A percentile compares a stretch with the other conserved stretches of the same genome.
phyloP scores from a whole-genome alignment of 1,140 invertebrate species.

The Papilio polyxenes region DNA sequence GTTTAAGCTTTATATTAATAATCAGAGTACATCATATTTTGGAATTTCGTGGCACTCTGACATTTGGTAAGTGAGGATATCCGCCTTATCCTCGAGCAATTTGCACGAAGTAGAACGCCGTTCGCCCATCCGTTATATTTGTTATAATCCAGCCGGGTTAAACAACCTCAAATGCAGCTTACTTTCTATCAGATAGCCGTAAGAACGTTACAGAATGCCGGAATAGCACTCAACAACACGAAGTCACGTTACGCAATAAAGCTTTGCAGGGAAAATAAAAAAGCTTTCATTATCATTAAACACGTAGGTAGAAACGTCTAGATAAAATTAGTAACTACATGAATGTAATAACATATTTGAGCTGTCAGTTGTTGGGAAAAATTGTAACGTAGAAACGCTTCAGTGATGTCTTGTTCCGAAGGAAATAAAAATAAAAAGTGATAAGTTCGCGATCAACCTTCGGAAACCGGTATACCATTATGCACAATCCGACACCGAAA shows the following conservation, averaged over 20 bases:
- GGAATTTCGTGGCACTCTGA: neutral
- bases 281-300: neutral
- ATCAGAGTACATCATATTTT: neutral
- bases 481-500: conserved; percentile 48
- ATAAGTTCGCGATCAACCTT: conserved; percentile 50
- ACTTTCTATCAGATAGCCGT: conserved; percentile 73
- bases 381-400: conserved; percentile 4
- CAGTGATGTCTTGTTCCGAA: conserved; percentile 24
- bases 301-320: neutral
- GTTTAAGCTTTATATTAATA: neutral
- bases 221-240: conserved; percentile 4
- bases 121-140: conserved; percentile 44
- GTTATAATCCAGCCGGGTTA: conserved; percentile 54
- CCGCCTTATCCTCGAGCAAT: conserved; percentile 25
- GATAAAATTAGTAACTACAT: neutral
- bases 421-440: conserved; percentile 44
- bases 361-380: neutral
- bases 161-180: conserved; percentile 54
- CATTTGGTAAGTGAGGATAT: neutral
- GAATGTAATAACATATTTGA: neutral
- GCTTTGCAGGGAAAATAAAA: conserved; percentile 10
- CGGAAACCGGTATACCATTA: conserved; percentile 50
- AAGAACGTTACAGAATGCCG: conserved; percentile 26
- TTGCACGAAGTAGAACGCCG: conserved; percentile 31
- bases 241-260: conserved; percentile 42